These are phyloP conservation scores for Nephrotoma flavescens DNA, from an alignment of 2,888 invertebrate genomes.

Conservation along the genomic window DNA sequence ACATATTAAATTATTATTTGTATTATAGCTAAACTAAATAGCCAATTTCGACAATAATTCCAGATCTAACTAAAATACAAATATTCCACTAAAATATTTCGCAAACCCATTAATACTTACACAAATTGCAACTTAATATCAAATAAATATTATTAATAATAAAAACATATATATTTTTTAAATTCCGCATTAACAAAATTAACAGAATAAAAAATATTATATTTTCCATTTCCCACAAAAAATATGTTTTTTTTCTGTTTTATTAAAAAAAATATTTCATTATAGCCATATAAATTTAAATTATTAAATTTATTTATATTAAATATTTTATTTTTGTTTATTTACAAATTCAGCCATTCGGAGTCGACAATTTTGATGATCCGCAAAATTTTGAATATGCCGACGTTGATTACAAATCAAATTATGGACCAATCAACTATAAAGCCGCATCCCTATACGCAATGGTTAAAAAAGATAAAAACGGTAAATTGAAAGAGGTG, in stretches of 20 bases:
- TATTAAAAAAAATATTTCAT: no score
- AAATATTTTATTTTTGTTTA: neutral
- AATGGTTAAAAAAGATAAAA: conserved; percentile 45
- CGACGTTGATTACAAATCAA: conserved; percentile 71
- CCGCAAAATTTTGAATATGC: conserved; percentile 65
- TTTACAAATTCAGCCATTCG: conserved; percentile 48
- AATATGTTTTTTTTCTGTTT: no score
- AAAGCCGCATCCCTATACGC: conserved; percentile 76
- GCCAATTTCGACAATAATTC: no score
- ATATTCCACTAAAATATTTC: no score
- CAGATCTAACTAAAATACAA: no score
- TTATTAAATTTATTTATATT: neutral
- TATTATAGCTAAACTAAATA: no score
- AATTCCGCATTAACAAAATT: no score
- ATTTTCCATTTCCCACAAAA: neutral
- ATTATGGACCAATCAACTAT: conserved; percentile 81
- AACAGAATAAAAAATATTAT: no score
- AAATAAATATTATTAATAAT: neutral
- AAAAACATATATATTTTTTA: neutral
- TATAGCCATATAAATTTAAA: no score
- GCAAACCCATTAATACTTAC: no score
- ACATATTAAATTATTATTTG: no score
- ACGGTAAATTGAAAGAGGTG: conserved; percentile 24
- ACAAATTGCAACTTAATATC: no score
- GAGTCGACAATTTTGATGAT: conserved; percentile 42